phyloP scores from a whole-genome alignment of 2,797 vertebrate species.

The Denticeps clupeoides region DNA sequence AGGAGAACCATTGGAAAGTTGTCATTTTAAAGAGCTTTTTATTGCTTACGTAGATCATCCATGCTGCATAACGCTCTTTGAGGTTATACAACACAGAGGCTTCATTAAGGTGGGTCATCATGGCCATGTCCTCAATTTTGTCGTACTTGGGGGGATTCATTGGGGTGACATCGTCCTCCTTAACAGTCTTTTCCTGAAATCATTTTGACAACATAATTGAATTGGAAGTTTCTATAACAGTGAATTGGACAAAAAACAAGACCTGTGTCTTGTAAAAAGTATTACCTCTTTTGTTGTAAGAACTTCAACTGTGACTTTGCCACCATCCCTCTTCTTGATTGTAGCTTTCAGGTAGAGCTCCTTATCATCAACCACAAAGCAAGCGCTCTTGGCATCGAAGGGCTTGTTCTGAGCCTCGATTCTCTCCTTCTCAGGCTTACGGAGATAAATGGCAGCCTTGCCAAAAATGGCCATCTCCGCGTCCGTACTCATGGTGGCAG shows the following conservation, averaged over 20 bases:
- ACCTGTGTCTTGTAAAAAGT: background rate
- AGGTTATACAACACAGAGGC: slow-evolving; percentile 70
- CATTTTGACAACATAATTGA: background rate
- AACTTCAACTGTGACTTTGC: slow-evolving; percentile 46
- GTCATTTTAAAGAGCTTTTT: background rate
- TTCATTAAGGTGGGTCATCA: slow-evolving; percentile 71
- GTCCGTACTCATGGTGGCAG: slow-evolving; percentile 58
- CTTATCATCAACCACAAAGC: slow-evolving; percentile 53
- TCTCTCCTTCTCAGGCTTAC: slow-evolving; percentile 59
- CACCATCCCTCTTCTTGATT: slow-evolving; percentile 52
- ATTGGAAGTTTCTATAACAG: background rate
- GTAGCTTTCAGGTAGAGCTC: slow-evolving; percentile 55
- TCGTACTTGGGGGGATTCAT: slow-evolving; percentile 72
- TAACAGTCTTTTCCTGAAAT: slow-evolving; percentile 11
- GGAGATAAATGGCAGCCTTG: slow-evolving; percentile 49
- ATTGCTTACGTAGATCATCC: slow-evolving; percentile 71
- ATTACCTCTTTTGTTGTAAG: slow-evolving; percentile 4
- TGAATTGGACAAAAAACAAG: background rate
- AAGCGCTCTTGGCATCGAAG: slow-evolving; percentile 63
- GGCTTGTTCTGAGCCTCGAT: slow-evolving; percentile 61
- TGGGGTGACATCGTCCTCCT: slow-evolving; percentile 29
- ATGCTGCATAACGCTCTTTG: slow-evolving; percentile 75
- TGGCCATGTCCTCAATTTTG: slow-evolving; percentile 73
- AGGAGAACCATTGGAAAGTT: background rate
- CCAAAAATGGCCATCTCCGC: slow-evolving; percentile 55